Base-by-base conservation (phyloP, 1,140 invertebrate species). In the Bombus sylvicola region DNA sequence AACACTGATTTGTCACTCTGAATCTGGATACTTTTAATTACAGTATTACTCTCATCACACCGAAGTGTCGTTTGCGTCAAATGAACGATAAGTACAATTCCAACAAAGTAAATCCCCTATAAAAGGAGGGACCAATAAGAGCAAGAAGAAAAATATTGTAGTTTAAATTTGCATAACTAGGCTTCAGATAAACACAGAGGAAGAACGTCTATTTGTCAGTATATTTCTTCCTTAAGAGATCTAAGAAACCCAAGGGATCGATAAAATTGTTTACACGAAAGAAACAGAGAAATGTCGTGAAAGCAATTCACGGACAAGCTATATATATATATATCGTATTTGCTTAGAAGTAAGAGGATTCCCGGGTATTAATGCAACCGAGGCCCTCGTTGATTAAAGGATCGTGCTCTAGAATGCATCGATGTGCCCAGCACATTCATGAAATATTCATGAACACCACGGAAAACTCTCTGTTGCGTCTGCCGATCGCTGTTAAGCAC, bases 391-490 rank as follows among this genome's bases (percentile, higher is more conserved):
- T 79, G 75, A 84, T 78, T 84, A 79, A 77, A 84, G 75, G 82
- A 71, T 84, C 47, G 74, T 71, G 22, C 59, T 78, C 22, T 34
- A 69, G 37, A 66, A 53, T 39, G 28, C 62, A 47, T 34, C 74
- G 37, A 79, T 84, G 43, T 25, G 34, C 22, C 34, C 59, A 25
- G 12, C 18, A 12, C 37, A 34, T 2, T 5, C 15, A 84, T 84
- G 28, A 84, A 84, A 71, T 69, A 84, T 79, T 79, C 82, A 84
- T 84, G 75, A 79, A 10, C n/a, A 18, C 37, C 31, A 12, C 34
- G 22, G 28, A 68, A 22, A 57, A 79, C 22, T 37, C 28, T 37
- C 10, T 69, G 47, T 69, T 34, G 37, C 47, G 37, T 10, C 62
- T 66, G 39, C 37, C 39, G 22, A 47, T 53, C 39, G 37, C 64